phyloP scores from a whole-genome alignment of 2,113 vertebrate species.

The Amphiprion percula region DNA sequence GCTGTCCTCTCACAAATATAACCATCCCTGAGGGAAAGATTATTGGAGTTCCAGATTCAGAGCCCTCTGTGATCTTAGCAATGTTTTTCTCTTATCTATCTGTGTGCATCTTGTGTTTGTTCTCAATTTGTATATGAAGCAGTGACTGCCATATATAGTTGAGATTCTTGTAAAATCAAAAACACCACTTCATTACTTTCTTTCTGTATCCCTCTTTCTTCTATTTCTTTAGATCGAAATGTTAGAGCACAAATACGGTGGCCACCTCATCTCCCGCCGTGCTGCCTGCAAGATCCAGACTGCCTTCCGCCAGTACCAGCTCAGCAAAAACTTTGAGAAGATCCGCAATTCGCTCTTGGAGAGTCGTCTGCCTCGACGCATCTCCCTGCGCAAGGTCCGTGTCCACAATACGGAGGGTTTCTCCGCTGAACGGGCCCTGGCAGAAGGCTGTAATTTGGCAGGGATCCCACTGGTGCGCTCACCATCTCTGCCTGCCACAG shows the following conservation, averaged over 20 bases:
- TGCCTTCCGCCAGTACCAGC: conserved; percentile 99
- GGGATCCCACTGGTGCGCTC: conserved; percentile 94
- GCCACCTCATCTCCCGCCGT: conserved; percentile 95
- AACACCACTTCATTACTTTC: conserved; percentile 4
- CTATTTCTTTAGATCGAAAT: conserved; percentile 92
- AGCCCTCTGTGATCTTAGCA: not conserved
- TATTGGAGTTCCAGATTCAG: not conserved
- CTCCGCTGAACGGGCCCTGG: conserved; percentile 92
- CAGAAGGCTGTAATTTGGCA: conserved; percentile 92
- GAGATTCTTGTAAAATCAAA: not conserved
- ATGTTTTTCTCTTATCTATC: not conserved
- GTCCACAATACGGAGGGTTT: conserved; percentile 92
- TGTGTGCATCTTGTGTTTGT: not conserved
- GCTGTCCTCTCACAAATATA: not conserved
- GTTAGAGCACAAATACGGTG: conserved; percentile 99
- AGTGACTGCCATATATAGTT: not conserved
- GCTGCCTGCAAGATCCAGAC: conserved; percentile 99
- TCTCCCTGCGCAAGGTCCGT: conserved; percentile 94
- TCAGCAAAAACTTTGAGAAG: conserved; percentile 99
- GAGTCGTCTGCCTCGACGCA: conserved; percentile 95
- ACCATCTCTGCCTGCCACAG: conserved; percentile 91
- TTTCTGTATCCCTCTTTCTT: conserved; percentile 48
- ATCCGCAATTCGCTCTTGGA: conserved; percentile 98
- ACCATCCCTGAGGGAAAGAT: not conserved
- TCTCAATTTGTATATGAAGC: not conserved